Evolutionary conservation across 2,113 vertebrate species (phyloP), one percentile per base, ranked within the genome.

Genomic region (Cinclus mexicanus): DNA sequence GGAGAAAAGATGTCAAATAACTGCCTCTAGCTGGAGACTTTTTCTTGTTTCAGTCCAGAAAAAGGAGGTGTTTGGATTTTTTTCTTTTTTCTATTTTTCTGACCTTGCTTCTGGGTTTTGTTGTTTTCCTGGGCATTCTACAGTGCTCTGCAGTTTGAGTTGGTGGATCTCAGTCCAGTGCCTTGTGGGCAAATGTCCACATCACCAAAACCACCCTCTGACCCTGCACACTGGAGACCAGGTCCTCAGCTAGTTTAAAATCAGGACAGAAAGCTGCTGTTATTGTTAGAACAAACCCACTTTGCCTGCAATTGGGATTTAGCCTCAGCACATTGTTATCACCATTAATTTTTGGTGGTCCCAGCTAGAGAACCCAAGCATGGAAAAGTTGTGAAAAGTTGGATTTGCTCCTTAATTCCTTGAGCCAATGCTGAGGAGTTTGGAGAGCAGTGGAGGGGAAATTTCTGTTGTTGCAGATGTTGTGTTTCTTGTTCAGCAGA

Each of bases 81-180:
- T 67, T n/a, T 16, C n/a, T 19, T 14, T 15, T 13, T 6, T 3
- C 10, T 42, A 14, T 1, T 84, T 67, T 80, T 55, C 72, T 35
- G 46, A 78, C 29, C 26, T 69, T 93, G 11, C 12, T 72, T 69
- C 35, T 57, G 24, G 21, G 15, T 80, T 94, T 41, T 65, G 7
- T 55, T 49, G 15, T 72, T 92, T 71, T 82, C 37, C 39, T 87
- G 77, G 41, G 41, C 47, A 15, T 91, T 44, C 72, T 59, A 29
- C 39, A 61, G 44, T 70, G 72, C 63, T 89, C 67, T 94, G 47
- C 49, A 80, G 9, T 74, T 70, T 94, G 94, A 93, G 86, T 91
- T 94, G 76, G 89, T 96, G 84, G 83, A 90, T 93, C 83, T 95
- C 92, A 88, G 52, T 64, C 93, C 90, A 95, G 93, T 96, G 92